These are phyloP conservation scores for Trilocha varians DNA, from an alignment of 2,888 invertebrate genomes.

Conservation along the genomic window DNA sequence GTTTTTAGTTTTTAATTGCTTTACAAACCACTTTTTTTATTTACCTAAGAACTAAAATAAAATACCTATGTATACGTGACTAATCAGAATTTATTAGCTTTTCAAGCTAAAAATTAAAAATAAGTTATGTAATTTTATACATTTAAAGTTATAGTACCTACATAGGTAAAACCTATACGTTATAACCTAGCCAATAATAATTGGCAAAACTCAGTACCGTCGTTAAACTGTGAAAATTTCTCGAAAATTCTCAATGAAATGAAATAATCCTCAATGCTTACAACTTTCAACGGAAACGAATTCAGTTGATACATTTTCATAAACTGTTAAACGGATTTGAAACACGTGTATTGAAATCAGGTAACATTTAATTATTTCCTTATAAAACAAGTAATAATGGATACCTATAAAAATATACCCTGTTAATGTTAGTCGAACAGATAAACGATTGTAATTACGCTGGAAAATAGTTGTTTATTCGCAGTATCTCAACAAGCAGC, in stretches of 20 bases:
- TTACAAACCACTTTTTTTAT: not conserved
- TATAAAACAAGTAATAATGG: slow-evolving; percentile 26
- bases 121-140: no score
- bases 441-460: slow-evolving; percentile 55
- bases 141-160: no score
- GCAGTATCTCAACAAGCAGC: slow-evolving; percentile 52
- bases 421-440: slow-evolving; percentile 35
- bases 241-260: no score
- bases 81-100: not conserved
- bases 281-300: no score
- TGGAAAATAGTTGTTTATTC: slow-evolving; percentile 52
- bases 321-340: slow-evolving; percentile 3
- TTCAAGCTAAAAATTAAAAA: not conserved
- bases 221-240: no score
- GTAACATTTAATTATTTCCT: slow-evolving; percentile 20
- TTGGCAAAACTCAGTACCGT: no score
- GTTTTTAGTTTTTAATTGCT: not conserved
- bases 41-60: not conserved
- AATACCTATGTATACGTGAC: not conserved
- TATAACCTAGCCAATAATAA: no score
- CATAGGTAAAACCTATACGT: no score
- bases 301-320: no score
- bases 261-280: no score
- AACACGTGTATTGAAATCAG: slow-evolving; percentile 20
- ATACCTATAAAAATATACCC: slow-evolving; percentile 27